These are phyloP conservation scores for Heteromormyrus szaboi DNA, from an alignment of 2,797 vertebrate species.

Conservation along the genomic window DNA sequence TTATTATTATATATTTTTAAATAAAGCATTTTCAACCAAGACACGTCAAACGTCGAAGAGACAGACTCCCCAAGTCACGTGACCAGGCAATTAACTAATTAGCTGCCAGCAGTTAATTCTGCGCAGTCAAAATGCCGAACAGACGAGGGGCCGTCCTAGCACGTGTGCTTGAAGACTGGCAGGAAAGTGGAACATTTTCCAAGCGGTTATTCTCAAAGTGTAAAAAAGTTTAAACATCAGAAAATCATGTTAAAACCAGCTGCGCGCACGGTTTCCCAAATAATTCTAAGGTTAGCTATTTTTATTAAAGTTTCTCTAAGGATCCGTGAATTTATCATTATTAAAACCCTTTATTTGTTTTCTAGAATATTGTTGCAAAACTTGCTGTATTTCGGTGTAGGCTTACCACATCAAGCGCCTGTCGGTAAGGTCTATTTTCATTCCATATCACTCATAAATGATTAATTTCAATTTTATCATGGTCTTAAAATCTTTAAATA, in stretches of 20 bases:
- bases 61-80: not conserved
- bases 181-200: not conserved
- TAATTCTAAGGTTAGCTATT: conserved; percentile 25
- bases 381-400: conserved; percentile 4
- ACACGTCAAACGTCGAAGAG: not conserved
- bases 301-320: not conserved
- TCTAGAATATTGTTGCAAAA: conserved; percentile 30
- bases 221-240: not conserved
- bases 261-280: not conserved
- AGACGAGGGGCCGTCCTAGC: not conserved
- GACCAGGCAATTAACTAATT: conserved; percentile 6
- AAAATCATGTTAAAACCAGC: not conserved
- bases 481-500: not conserved
- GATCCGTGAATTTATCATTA: not conserved
- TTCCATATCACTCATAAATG: not conserved
- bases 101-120: conserved; percentile 6
- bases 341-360: not conserved
- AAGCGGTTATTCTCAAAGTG: not conserved
- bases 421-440: conserved; percentile 27
- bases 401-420: conserved; percentile 18
- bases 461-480: not conserved
- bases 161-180: not conserved
- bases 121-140: conserved; percentile 11
- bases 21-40: not conserved
- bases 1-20: not conserved